phyloP scores from a whole-genome alignment of 2,888 invertebrate species.

The Nebria salina region DNA sequence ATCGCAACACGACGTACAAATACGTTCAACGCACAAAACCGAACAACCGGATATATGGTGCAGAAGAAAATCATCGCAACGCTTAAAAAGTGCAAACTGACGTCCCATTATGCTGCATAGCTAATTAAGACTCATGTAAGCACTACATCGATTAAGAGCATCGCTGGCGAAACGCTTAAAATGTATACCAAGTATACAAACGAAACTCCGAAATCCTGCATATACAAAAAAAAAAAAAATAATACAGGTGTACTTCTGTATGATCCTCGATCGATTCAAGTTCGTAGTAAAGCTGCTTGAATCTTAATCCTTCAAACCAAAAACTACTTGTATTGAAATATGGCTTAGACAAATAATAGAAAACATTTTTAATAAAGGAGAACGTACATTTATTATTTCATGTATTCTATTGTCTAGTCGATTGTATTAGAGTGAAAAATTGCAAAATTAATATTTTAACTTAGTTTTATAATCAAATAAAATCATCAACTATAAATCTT shows the following conservation, averaged over 20 bases:
- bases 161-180: neutral
- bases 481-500: neutral
- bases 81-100: neutral
- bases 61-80: conserved; percentile 15
- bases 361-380: conserved; percentile 19
- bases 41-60: neutral
- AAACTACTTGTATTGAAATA: neutral
- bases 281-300: neutral
- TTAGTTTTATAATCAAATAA: neutral
- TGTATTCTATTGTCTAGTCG: neutral
- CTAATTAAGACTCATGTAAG: neutral
- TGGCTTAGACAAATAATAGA: conserved; percentile 4
- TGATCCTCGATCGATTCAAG: neutral
- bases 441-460: conserved; percentile 31
- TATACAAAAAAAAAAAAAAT: no score
- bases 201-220: neutral
- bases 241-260: neutral
- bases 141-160: neutral
- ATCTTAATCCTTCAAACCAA: neutral
- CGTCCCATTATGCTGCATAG: conserved; percentile 1
- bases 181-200: neutral
- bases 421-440: neutral
- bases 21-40: neutral
- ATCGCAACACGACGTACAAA: neutral
- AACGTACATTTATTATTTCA: conserved; percentile 16